Conservation (phyloP, 1,140 invertebrate species). For the Ceratosolen solmsi region DNA sequence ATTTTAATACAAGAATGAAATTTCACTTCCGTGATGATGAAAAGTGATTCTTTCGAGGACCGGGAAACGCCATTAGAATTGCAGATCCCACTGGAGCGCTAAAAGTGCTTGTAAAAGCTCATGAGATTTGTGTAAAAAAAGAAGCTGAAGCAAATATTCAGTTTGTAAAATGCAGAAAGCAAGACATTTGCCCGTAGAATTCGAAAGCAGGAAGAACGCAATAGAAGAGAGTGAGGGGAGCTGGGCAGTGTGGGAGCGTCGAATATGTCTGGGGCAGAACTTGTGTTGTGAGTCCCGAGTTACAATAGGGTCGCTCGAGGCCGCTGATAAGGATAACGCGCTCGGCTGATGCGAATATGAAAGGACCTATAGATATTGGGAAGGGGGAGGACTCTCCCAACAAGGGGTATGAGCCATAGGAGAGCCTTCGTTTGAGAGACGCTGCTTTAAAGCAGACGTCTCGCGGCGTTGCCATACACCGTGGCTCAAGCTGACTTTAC, state of each 20-base stretch:
- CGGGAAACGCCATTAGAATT: background rate
- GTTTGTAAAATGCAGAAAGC: background rate
- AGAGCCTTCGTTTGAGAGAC: constrained; percentile 62
- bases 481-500: constrained; percentile 63
- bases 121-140: background rate
- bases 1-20: background rate
- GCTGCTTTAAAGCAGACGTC: constrained; percentile 72
- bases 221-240: background rate
- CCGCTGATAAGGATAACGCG: constrained; percentile 32
- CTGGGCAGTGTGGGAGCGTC: background rate
- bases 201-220: background rate
- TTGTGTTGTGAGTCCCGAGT: background rate
- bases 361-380: background rate
- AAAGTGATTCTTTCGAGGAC: background rate
- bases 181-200: background rate
- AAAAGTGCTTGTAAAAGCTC: background rate
- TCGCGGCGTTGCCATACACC: constrained; percentile 66
- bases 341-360: background rate
- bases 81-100: background rate
- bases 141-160: background rate
- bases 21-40: background rate
- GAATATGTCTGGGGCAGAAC: background rate
- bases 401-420: background rate
- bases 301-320: background rate
- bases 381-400: background rate